Percentiles rank a stretch among this genome's conserved stretches.
These are phyloP conservation scores for Cartodere bifasciata DNA, from an alignment of 2,888 invertebrate genomes.

Conservation along the genomic window DNA sequence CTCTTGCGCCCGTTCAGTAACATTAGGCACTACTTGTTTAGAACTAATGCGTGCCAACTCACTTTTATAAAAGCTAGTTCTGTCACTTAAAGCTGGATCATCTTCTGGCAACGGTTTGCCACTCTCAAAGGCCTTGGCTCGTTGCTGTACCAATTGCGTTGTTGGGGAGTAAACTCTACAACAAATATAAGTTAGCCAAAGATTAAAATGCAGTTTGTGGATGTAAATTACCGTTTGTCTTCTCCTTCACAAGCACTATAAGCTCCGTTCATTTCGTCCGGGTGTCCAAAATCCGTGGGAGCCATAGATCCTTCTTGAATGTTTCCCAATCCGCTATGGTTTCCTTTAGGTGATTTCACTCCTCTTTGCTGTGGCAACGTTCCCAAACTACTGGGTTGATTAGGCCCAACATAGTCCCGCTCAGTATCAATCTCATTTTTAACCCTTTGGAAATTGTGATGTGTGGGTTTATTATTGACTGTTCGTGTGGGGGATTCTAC, in stretches of 20 bases:
- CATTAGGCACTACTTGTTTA: conserved; percentile 59
- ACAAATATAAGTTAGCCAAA: conserved; percentile 7
- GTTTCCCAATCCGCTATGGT: conserved; percentile 6
- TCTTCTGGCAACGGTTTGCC: conserved; percentile 45
- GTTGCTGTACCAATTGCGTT: conserved; percentile 57
- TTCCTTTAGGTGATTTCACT: conserved; percentile 21
- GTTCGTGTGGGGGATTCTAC: conserved; percentile 38
- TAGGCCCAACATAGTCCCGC: conserved; percentile 23
- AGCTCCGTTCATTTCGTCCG: conserved; percentile 22
- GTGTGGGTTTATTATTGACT: conserved; percentile 32
- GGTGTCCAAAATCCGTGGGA: too few species aligned
- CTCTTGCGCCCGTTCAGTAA: conserved; percentile 58
- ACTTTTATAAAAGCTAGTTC: conserved; percentile 54
- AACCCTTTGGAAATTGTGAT: conserved; percentile 38
- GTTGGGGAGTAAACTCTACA: conserved; percentile 19
- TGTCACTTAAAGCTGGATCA: conserved; percentile 42
- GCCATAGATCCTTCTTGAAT: background rate
- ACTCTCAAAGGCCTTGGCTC: conserved; percentile 62
- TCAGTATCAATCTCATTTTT: conserved; percentile 36
- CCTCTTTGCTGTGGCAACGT: conserved; percentile 20
- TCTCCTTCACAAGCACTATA: conserved; percentile 20
- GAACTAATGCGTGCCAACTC: conserved; percentile 50
- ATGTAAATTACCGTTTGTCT: too few species aligned
- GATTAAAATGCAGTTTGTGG: too few species aligned
- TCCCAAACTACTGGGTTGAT: too few species aligned